A percentile compares a stretch with the other conserved stretches of the same genome.
These are phyloP conservation scores for Lacanobia oleracea DNA, from an alignment of 2,888 invertebrate genomes.

Conservation along the genomic window DNA sequence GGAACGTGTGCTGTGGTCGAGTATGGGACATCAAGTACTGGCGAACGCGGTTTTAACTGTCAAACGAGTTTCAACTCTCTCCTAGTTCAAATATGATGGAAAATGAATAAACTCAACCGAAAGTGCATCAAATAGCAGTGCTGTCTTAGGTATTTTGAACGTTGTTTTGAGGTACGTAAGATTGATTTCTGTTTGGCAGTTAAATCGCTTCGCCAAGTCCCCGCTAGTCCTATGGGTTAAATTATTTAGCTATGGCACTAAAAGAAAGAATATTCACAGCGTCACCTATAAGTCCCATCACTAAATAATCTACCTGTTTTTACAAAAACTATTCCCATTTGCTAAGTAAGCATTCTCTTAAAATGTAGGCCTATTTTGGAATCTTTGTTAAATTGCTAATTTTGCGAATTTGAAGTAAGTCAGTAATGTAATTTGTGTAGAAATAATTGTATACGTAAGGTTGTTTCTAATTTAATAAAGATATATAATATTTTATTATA, in stretches of 20 bases:
- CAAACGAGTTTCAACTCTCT: not conserved
- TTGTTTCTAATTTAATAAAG: slow-evolving; percentile 84
- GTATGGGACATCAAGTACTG: not conserved
- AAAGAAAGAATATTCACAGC: not conserved
- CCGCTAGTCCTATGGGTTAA: not conserved
- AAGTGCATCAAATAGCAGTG: not conserved
- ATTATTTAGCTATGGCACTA: slow-evolving; percentile 20
- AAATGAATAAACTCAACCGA: not conserved
- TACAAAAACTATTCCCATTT: slow-evolving; percentile 8
- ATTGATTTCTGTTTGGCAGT: slow-evolving; percentile 1
- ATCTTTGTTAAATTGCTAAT: slow-evolving; percentile 47
- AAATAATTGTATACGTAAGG: slow-evolving; percentile 68
- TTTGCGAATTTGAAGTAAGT: slow-evolving; percentile 55
- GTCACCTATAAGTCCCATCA: slow-evolving; percentile 11
- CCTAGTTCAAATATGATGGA: not conserved
- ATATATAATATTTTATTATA: slow-evolving; percentile 72
- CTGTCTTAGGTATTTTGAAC: not conserved
- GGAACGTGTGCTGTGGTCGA: not conserved
- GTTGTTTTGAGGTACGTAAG: not conserved
- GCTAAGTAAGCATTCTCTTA: slow-evolving; percentile 34
- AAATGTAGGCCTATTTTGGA: slow-evolving; percentile 53
- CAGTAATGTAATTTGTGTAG: slow-evolving; percentile 58
- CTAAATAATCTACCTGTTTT: slow-evolving; percentile 22
- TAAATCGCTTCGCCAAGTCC: not conserved
- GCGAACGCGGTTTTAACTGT: not conserved